These are phyloP conservation scores for Pampusana beccarii DNA, from an alignment of 2,113 vertebrate genomes.

Conservation along the genomic window DNA sequence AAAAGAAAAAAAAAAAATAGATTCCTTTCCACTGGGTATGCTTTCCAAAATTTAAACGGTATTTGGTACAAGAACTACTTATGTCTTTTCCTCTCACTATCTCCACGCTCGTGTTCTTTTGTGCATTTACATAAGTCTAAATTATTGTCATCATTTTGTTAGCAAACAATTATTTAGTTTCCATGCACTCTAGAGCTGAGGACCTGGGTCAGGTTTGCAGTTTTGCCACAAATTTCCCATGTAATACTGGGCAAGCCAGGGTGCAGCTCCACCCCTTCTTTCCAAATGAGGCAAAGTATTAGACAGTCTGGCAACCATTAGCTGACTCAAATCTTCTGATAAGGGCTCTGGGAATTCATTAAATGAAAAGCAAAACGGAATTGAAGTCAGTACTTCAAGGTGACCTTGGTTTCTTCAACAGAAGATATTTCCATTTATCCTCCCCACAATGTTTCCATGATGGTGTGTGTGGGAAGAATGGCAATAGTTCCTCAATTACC, in stretches of 20 bases:
- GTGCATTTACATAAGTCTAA: not conserved
- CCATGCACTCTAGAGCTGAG: not conserved
- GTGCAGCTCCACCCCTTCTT: not conserved
- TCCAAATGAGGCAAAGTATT: not conserved
- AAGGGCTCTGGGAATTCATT: not conserved
- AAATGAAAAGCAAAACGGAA: not conserved
- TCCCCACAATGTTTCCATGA: not conserved
- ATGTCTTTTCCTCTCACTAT: not conserved
- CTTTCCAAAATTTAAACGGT: not conserved
- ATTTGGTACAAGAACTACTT: not conserved
- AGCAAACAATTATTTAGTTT: not conserved
- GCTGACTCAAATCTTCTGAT: not conserved
- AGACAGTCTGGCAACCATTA: not conserved
- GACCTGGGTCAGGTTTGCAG: not conserved
- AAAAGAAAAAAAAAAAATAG: not conserved
- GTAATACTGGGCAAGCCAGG: not conserved
- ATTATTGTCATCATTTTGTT: not conserved
- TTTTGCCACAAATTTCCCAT: not conserved
- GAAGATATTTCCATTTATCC: not conserved
- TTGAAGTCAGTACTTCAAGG: not conserved
- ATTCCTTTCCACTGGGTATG: not conserved
- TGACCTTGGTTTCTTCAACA: not conserved
- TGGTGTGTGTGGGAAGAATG: not conserved
- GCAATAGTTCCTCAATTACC: rapidly evolving
- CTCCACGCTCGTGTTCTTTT: not conserved